Evolutionary conservation across 2,797 vertebrate genomes (phyloP), one percentile per base, ranked within the genome.

Genomic region (Anguilla megastoma): DNA sequence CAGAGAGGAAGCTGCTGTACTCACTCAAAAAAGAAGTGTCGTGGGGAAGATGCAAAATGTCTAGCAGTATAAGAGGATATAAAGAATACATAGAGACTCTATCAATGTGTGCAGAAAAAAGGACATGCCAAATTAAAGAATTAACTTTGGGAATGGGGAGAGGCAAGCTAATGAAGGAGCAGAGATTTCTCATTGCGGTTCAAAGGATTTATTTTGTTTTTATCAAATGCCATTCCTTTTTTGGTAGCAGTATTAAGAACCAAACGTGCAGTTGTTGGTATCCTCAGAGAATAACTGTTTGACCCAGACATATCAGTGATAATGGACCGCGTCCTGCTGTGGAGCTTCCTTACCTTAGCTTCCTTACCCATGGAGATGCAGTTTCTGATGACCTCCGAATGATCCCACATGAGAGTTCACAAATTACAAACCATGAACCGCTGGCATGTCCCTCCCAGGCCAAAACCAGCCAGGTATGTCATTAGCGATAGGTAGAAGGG

Each of bases 11-110:
- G 58, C 66, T 50, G 14, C 18, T 1, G 48, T 41, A 71, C n/a
- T 85, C 8, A 30, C 82, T 66, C 54, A 33, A 36, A 79, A 89
- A 84, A 89, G 76, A 69, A 30, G 80, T 58, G 24, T 63, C 9
- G 58, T 5, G 56, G 69, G 60, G 16, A 52, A 86, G 85, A 89
- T 89, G 74, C 74, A 84, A 86, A 76, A 54, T 58, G 30, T 58
- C 82, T 86, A 41, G 50, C 21, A 48, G 16, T 54, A 56, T 56
- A 86, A 82, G n/a, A 86, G 21, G 27, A n/a, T 71, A 27, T 71
- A 27, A 71, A 71, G 33, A n/a, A 33, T 30, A 30, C n/a, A 45
- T 5, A 71, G 24, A 50, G 54, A 18, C 82, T 85, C 41, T 74
- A 41, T 79, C 83, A 45, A 54, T 87, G 82, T 71, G 33, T 41